Percentiles rank a stretch among this genome's conserved stretches.
These are phyloP conservation scores for Pelodytes ibericus DNA, from an alignment of 2,797 vertebrate species.

Conservation along the genomic window DNA sequence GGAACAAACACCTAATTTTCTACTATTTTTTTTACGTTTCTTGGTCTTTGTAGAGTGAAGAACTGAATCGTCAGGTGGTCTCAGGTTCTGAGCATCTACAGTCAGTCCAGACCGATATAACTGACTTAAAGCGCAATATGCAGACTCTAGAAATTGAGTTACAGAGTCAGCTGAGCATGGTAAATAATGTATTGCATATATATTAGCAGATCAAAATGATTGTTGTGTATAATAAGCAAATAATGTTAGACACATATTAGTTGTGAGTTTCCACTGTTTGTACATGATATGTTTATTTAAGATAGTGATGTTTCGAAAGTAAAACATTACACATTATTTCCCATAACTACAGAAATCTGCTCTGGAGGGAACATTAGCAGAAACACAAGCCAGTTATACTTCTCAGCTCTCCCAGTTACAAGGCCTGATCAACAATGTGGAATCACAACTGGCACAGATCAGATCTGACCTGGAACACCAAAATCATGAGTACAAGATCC, in stretches of 20 bases:
- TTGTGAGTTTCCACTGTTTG: background rate
- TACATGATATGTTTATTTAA: slow-evolving; percentile 46
- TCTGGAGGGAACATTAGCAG: slow-evolving; percentile 17
- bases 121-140: slow-evolving; percentile 60
- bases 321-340: too few relatives aligned
- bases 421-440: slow-evolving; percentile 65
- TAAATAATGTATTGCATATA: too few relatives aligned
- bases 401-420: slow-evolving; percentile 67
- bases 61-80: slow-evolving; percentile 62
- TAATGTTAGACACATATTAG: too few relatives aligned
- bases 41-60: slow-evolving; percentile 52
- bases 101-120: slow-evolving; percentile 60
- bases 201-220: too few relatives aligned
- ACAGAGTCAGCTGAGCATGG: slow-evolving; percentile 65
- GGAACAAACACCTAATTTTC: too few relatives aligned
- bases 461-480: slow-evolving; percentile 72
- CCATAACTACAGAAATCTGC: slow-evolving; percentile 28
- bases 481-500: slow-evolving; percentile 71
- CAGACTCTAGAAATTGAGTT: slow-evolving; percentile 71
- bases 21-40: too few relatives aligned
- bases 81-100: slow-evolving; percentile 65
- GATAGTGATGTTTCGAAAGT: too few relatives aligned
- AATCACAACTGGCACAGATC: slow-evolving; percentile 71
- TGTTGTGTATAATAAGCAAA: background rate
- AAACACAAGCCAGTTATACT: slow-evolving; percentile 24